phyloP scores from a whole-genome alignment of 2,888 invertebrate species.

The Caenorhabditis sulstoni region DNA sequence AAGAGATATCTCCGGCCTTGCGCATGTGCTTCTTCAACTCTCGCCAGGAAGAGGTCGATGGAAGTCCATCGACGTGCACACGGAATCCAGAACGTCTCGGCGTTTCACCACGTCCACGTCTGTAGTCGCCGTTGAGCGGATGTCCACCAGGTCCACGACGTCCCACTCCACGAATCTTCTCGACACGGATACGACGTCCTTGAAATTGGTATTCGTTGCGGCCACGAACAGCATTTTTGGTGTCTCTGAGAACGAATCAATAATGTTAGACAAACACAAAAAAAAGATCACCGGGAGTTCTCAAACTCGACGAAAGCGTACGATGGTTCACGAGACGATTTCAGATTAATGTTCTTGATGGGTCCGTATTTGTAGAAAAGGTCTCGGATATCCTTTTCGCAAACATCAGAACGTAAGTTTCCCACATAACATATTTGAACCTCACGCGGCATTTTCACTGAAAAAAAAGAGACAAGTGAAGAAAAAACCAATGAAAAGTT shows the following conservation, averaged over 20 bases:
- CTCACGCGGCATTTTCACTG: slow-evolving; percentile 43
- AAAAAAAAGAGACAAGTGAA: too few species aligned
- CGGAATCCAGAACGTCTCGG: slow-evolving; percentile 90
- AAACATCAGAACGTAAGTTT: slow-evolving; percentile 98
- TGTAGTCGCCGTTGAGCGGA: slow-evolving; percentile 81
- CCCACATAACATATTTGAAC: slow-evolving; percentile 87
- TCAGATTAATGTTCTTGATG: slow-evolving; percentile 85
- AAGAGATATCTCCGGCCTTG: slow-evolving; percentile 98
- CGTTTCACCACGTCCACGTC: slow-evolving; percentile 82
- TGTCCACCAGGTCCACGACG: slow-evolving; percentile 78
- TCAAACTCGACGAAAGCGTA: slow-evolving; percentile 99
- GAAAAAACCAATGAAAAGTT: too few species aligned
- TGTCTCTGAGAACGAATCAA: slow-evolving; percentile 71
- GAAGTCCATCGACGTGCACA: slow-evolving; percentile 90
- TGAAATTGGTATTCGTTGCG: slow-evolving; percentile 99
- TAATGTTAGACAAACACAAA: not conserved
- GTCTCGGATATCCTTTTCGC: slow-evolving; percentile 98
- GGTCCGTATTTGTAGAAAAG: slow-evolving; percentile 85
- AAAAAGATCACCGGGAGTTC: slow-evolving; percentile 91
- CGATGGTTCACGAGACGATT: slow-evolving; percentile 96
- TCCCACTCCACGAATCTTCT: slow-evolving; percentile 91
- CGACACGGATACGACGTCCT: slow-evolving; percentile 95
- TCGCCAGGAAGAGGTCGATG: slow-evolving; percentile 93
- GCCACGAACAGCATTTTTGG: slow-evolving; percentile 77
- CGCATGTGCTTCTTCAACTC: slow-evolving; percentile 97